Evolutionary conservation across 2,888 invertebrate genomes (phyloP), one percentile per base, ranked within the genome.

Genomic region (Drosophila crucigera): DNA sequence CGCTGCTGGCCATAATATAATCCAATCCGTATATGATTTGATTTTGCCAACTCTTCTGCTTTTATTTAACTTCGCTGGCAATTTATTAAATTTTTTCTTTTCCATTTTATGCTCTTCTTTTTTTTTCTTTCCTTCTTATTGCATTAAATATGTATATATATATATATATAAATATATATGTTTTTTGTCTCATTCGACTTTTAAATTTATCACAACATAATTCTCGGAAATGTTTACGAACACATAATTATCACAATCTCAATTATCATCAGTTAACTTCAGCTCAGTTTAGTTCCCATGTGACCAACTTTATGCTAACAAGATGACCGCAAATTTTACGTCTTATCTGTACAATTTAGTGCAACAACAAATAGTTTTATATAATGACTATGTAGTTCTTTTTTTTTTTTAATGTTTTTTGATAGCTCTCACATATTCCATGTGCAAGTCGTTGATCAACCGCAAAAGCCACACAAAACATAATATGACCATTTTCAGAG

Each of bases 251-350:
- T 78, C 56, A 30, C 58, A 69, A 60, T 62, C 47, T 25, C 78
- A 78, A 75, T 73, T 64, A 74, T 67, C 53, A 64, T 64, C 28
- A 47, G 41, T 63, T 70, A 58, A 70, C 71, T 60, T 28, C 67
- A 61, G 58, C 31, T 31, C 28, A 41, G 25, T n/a, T 22, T 55
- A 60, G 69, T 82, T 80, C 86, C 78, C 84, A 76, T 64, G 72
- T 37, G 25, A 30, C 30, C 41, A 61, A 61, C 53, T 52, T 56
- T 70, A 39, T 55, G 73, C 63, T 82, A 79, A 79, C 76, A 75
- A 83, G 86, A 86, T 89, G 82, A 85, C 84, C 84, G 87, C 84
- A 85, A 83, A 83, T 84, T 75, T 80, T 71, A 47, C 59, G 59
- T 72, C 80, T 82, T 83, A 84, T 84, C 83, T 83, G 50, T 35